Evolutionary conservation across 37 sponge, comb jelly and placozoan species (phyloP), one percentile per base, ranked within the genome.

Genomic region (Ianthella basta): DNA sequence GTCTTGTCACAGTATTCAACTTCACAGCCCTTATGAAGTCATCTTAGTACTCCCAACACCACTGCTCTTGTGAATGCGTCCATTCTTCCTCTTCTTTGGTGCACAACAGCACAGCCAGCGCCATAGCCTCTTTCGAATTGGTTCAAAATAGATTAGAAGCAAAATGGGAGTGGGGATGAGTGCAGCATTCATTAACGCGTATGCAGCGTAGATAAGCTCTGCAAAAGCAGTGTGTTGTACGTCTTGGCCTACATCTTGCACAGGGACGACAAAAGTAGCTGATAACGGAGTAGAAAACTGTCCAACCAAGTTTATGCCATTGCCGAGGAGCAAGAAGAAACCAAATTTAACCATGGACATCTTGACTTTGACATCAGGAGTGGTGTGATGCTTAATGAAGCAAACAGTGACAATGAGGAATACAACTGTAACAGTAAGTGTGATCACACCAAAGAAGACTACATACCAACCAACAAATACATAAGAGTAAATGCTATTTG

Each of bases 81-180:
- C 8, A 8, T 3, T 8, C 50, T 10, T n/a, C 4, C 34, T n/a
- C 70, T 32, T 16, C 34, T 69, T 69, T 32, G 4, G 34, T 1
- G 1, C 32, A 35, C 27, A 30, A 69, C 70, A 69, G 70, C 70
- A 30, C 18, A 69, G 35, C 19, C 29, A 29, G 29, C 2, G 1
- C 34, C 34, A 34, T 4, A 69, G 18, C 34, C 8, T 13, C 70
- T 16, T 69, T 1, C 70, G 70, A 69, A 69, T 69, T 18, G 70
- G 70, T 32, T 69, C 1, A 6, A 32, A 69, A 33, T 69, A 69
- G 19, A 29, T 69, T 16, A 30, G 29, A 35, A 69, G 10, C 35
- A 69, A 33, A 69, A 69, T 69, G 34, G 70, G 70, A 18, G 70
- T 34, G 18, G 70, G 70, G 29, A 69, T 69, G 70, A 69, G 32